Evolutionary conservation across 2,888 invertebrate species (phyloP), one percentile per base, ranked within the genome.

Genomic region (Physocephala rufipes): DNA sequence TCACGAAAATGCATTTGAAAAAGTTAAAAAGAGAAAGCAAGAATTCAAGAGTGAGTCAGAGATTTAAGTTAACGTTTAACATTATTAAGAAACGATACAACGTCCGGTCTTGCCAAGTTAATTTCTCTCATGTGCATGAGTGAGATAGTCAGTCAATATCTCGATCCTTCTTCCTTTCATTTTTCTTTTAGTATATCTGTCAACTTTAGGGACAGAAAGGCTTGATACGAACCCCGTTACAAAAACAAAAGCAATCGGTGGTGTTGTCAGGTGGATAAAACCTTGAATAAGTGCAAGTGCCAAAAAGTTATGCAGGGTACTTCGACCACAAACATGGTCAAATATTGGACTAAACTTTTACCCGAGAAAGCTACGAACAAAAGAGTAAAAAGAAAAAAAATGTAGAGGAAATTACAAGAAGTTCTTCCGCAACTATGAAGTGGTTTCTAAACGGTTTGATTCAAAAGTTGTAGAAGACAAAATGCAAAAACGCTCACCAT

Each of bases 381-480:
- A n/a, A n/a, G 59, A n/a, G 61, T 30, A 28, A 36, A 36, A 9
- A 61, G 26, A 49, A 49, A 21, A 21, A 21, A 16, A 12, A 21
- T 15, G 1, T n/a, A 64, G 28, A 26, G 51, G 26, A 64, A 28
- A 2, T n/a, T 0, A 19, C 19, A 43, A 62, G 36, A 36, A 12
- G 30, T n/a, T n/a, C n/a, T n/a, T n/a, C 43, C 2, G 36, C 15
- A 43, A 21, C n/a, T 13, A 28, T n/a, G 58, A 26, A 26, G 26
- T n/a, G 26, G 61, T 62, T 51, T 30, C 47, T 30, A 26, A 51
- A 68, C 30, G 62, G 24, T 62, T 49, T 68, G 51, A 61, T 43
- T 61, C 49, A 51, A 68, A 62, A 51, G 49, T 68, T 61, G 62
- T 30, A 62, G 62, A 58, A 68, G 62, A 51, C 30, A 51, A 68